A percentile compares a stretch with the other conserved stretches of the same genome.
phyloP scores from a whole-genome alignment of 2,888 invertebrate genomes.

The Busseola fusca region DNA sequence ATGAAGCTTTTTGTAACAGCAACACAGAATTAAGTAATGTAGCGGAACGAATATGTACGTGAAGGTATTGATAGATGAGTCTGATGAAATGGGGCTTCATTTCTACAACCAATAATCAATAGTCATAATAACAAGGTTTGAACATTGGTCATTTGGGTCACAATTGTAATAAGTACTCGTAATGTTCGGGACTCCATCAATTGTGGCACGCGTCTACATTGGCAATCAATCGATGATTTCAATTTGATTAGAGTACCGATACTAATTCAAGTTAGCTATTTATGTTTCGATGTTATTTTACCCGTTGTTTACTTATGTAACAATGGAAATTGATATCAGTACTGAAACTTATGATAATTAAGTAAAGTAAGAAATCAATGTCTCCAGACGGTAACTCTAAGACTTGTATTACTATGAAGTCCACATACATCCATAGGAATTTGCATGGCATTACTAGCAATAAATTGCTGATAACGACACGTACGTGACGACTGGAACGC shows the following conservation, averaged over 20 bases:
- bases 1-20: constrained; percentile 26
- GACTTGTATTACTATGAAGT: constrained; percentile 67
- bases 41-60: constrained; percentile 44
- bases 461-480: constrained; percentile 80
- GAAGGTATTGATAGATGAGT: constrained; percentile 54
- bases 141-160: constrained; percentile 28
- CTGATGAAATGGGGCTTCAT: constrained; percentile 30
- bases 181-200: constrained; percentile 22
- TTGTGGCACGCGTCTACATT: constrained; percentile 19
- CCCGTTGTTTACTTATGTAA: background rate
- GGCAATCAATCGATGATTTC: constrained; percentile 34
- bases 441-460: constrained; percentile 78
- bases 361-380: constrained; percentile 17
- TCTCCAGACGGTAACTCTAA: constrained; percentile 28
- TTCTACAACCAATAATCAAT: constrained; percentile 11
- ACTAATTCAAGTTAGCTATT: constrained; percentile 18
- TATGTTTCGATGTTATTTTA: constrained; percentile 20
- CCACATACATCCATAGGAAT: constrained; percentile 68
- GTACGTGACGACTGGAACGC: constrained; percentile 77
- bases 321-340: background rate
- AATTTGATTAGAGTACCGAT: constrained; percentile 24
- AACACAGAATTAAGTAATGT: constrained; percentile 51
- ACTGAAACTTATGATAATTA: background rate
- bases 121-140: constrained; percentile 36
- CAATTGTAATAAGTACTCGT: constrained; percentile 37